Evolutionary conservation across 2,797 vertebrate species (phyloP).

Genomic region (Myotis daubentonii): DNA sequence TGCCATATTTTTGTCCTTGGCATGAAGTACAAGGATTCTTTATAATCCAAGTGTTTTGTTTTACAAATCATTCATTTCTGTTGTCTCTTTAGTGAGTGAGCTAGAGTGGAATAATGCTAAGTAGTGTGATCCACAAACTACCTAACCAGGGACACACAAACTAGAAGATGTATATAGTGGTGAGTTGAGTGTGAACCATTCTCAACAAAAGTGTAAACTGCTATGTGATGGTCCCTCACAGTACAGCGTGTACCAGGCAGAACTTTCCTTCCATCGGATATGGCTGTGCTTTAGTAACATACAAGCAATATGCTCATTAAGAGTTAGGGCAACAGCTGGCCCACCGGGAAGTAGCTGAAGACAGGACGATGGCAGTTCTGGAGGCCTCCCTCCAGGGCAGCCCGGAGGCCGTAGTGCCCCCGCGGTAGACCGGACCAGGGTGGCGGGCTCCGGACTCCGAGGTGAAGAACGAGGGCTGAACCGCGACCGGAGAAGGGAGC

Average conservation of each 20-base stretch:
- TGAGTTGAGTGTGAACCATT: background rate
- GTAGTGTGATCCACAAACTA: background rate
- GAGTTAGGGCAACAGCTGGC: background rate
- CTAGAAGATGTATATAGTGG: background rate
- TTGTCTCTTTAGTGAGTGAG: background rate
- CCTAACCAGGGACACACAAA: background rate
- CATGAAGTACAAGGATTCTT: background rate
- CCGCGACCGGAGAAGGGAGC: background rate
- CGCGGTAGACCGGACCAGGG: conserved; percentile 63
- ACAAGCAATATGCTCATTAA: background rate
- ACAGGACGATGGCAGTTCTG: conserved; percentile 62
- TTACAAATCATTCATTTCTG: background rate
- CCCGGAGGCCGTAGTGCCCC: conserved; percentile 29
- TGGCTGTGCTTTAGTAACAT: background rate
- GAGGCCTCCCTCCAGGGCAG: background rate
- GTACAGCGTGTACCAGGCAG: background rate
- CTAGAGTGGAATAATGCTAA: background rate
- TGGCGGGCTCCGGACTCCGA: conserved; percentile 27
- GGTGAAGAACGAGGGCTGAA: conserved; percentile 57
- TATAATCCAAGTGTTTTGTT: background rate
- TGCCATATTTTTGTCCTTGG: background rate
- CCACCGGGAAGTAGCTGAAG: conserved; percentile 68
- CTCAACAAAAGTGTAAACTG: background rate
- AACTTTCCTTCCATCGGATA: background rate
- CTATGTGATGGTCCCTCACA: too few relatives aligned